Evolutionary conservation across 2,113 vertebrate species (phyloP).

Genomic region (Ceyx margarethae): DNA sequence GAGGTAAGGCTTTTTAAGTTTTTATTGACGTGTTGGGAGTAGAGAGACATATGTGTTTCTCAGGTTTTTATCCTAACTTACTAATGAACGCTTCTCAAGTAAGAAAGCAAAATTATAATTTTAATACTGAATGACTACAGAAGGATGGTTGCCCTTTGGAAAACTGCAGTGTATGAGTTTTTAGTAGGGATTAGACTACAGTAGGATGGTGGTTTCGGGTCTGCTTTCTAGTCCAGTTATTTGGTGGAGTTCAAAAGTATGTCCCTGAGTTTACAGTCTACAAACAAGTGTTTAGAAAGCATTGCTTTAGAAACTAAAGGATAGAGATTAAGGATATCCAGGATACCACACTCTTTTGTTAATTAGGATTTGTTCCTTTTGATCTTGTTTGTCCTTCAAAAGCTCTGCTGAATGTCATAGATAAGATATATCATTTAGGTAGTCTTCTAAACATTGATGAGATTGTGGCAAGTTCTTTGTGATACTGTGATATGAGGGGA

Average conservation of each 20-base stretch:
- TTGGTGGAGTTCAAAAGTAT: background rate
- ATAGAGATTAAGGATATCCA: background rate
- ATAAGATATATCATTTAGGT: background rate
- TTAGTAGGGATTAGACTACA: background rate
- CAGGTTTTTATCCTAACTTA: background rate
- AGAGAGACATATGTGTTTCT: background rate
- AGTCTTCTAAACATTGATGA: background rate
- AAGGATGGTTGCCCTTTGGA: background rate
- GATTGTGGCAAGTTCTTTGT: background rate
- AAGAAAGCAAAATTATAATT: background rate
- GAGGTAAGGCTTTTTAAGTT: background rate
- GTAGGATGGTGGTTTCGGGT: background rate
- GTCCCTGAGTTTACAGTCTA: background rate
- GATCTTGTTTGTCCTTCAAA: background rate
- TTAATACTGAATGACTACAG: background rate
- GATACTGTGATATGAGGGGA: accelerated
- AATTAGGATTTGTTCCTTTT: background rate
- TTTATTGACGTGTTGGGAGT: background rate
- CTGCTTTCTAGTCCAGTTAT: background rate
- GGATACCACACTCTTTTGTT: background rate
- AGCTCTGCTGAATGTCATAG: background rate
- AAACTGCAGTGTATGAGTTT: background rate
- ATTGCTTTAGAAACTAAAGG: background rate
- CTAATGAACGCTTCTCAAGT: background rate
- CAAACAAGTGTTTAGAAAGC: background rate